Percentiles rank a stretch among this genome's conserved stretches.
phyloP scores from a whole-genome alignment of 2,888 invertebrate genomes.

The Leucophenga maculata region DNA sequence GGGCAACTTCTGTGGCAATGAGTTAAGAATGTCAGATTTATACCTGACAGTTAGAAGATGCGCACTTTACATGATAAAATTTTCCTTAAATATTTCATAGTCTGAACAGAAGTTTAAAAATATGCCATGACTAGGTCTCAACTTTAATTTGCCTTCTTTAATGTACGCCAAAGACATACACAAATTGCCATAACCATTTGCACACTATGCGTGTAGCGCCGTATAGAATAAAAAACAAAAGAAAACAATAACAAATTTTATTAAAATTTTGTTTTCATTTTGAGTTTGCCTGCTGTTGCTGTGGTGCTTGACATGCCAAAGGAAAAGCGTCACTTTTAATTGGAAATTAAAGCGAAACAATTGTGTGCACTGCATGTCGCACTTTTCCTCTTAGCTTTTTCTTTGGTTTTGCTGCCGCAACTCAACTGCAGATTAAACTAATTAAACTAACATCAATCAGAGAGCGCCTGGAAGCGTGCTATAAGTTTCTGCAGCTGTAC shows the following conservation, averaged over 20 bases:
- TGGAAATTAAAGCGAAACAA: conserved; percentile 3
- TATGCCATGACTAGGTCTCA: too few relatives aligned
- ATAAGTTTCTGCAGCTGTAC: neutral
- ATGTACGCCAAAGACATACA: neutral
- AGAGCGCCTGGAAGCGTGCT: neutral
- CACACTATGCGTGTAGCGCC: neutral
- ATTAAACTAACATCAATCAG: conserved; percentile 8
- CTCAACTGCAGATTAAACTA: neutral
- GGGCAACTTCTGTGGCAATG: too few relatives aligned
- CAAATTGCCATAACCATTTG: neutral
- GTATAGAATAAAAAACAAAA: neutral
- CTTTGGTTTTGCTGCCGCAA: too few relatives aligned
- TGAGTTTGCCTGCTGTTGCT: neutral
- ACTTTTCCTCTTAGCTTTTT: too few relatives aligned
- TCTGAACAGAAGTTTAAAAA: too few relatives aligned
- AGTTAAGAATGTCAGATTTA: too few relatives aligned
- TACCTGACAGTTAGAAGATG: too few relatives aligned
- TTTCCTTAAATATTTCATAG: too few relatives aligned
- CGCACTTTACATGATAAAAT: too few relatives aligned
- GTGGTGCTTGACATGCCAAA: too few relatives aligned
- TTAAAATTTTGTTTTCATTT: neutral
- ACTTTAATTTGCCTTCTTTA: neutral
- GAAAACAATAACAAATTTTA: neutral
- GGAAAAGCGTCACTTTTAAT: neutral
- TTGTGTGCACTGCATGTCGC: too few relatives aligned